These are phyloP conservation scores for Gymnoscelis rufifasciata DNA, from an alignment of 2,888 invertebrate species.

Conservation along the genomic window DNA sequence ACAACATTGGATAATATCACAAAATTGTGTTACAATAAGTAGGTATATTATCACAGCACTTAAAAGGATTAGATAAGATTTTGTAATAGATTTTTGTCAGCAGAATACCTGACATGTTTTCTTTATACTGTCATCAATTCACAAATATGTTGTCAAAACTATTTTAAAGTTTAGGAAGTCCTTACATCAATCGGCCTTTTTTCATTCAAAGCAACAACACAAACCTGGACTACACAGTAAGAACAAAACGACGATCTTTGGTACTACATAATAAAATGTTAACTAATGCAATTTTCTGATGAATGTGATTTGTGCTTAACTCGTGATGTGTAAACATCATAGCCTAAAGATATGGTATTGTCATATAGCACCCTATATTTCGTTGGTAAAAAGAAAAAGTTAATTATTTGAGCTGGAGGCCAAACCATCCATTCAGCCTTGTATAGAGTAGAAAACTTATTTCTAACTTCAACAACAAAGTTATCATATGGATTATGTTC, in stretches of 20 bases:
- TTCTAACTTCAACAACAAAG: slow-evolving; percentile 83
- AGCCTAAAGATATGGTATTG: slow-evolving; percentile 91
- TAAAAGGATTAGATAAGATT: too few relatives aligned
- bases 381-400: slow-evolving; percentile 93
- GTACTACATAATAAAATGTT: not conserved
- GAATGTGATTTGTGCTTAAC: slow-evolving; percentile 81
- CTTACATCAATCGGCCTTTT: too few relatives aligned
- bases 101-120: too few relatives aligned
- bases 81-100: too few relatives aligned
- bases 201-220: too few relatives aligned
- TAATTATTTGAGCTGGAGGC: slow-evolving; percentile 95
- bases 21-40: too few relatives aligned
- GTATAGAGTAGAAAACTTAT: slow-evolving; percentile 88
- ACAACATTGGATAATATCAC: slow-evolving; percentile 51
- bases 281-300: slow-evolving; percentile 3
- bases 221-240: not conserved
- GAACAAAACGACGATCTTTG: not conserved
- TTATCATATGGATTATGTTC: slow-evolving; percentile 82
- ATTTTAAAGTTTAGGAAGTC: too few relatives aligned
- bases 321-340: slow-evolving; percentile 92
- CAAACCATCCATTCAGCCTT: slow-evolving; percentile 95
- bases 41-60: too few relatives aligned
- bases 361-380: slow-evolving; percentile 93
- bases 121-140: too few relatives aligned
- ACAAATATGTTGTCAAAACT: too few relatives aligned